A percentile compares a stretch with the other conserved stretches of the same genome.
These are phyloP conservation scores for Microhierax caerulescens DNA, from an alignment of 2,797 vertebrate species.

Conservation along the genomic window DNA sequence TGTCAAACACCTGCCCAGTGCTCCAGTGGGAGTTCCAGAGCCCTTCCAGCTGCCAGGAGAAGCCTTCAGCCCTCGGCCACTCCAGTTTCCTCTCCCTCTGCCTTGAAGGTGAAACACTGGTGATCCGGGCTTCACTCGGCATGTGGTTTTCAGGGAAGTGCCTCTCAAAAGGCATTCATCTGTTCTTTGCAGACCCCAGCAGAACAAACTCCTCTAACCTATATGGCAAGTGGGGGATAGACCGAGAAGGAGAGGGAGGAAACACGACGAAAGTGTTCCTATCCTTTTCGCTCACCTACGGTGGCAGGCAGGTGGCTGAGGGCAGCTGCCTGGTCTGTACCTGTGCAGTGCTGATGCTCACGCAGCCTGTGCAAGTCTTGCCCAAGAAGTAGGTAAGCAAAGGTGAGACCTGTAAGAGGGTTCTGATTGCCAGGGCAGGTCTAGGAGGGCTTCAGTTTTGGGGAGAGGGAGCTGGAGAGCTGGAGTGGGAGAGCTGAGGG, in stretches of 20 bases:
- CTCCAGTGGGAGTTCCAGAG: not conserved
- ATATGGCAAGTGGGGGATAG: fast-evolving
- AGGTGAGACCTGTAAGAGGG: not conserved
- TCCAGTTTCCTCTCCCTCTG: not conserved
- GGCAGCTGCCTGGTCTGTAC: not conserved
- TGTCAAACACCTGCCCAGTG: not conserved
- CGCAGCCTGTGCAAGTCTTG: not conserved
- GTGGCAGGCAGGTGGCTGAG: not conserved
- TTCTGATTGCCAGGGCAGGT: not conserved
- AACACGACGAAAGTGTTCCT: fast-evolving
- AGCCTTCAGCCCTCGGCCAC: not conserved
- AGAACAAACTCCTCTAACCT: not conserved
- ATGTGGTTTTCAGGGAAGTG: not conserved
- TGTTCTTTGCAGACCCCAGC: not conserved
- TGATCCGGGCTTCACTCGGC: not conserved
- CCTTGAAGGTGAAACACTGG: not conserved
- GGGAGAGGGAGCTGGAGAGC: not conserved
- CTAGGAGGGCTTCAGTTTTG: not conserved
- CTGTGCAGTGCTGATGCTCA: fast-evolving
- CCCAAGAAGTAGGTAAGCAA: not conserved
- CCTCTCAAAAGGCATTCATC: not conserved
- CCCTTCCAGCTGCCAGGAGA: not conserved
- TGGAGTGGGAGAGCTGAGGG: not conserved
- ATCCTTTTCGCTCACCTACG: not conserved
- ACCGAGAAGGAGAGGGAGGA: not conserved